Percentiles rank a stretch among this genome's conserved stretches.
Evolutionary conservation across 2,797 vertebrate genomes (phyloP).

Genomic region (Pyrocephalus nanus): DNA sequence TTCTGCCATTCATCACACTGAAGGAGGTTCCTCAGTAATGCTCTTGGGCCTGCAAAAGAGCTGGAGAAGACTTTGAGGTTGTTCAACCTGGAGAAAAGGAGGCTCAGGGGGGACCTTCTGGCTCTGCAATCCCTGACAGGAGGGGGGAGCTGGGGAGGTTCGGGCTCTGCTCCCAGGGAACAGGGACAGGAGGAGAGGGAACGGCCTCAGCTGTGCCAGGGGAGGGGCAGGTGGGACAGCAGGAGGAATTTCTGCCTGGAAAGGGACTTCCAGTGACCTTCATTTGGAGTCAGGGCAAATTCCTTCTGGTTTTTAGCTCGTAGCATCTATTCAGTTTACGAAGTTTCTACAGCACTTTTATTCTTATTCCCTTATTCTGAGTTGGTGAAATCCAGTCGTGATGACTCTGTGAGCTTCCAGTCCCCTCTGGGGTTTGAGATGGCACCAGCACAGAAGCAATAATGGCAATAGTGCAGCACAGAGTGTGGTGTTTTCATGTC

Average conservation of each 20-base stretch:
- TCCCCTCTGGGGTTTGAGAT: too few relatives aligned
- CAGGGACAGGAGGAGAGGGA: background rate
- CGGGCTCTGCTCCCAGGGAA: background rate
- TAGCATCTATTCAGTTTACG: background rate
- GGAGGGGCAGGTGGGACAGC: rapidly evolving
- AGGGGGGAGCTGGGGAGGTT: background rate
- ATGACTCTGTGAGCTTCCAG: too few relatives aligned
- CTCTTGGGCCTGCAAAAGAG: background rate
- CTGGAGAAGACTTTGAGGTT: background rate
- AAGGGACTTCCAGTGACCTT: background rate
- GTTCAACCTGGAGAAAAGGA: background rate
- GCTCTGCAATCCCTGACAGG: background rate
- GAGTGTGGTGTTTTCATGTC: rapidly evolving
- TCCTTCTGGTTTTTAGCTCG: background rate
- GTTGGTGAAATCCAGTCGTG: background rate
- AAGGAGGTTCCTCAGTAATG: background rate
- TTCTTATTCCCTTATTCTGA: too few relatives aligned
- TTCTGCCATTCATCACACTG: conserved; percentile 23
- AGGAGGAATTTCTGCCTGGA: background rate
- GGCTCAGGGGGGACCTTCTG: background rate
- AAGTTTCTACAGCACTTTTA: background rate
- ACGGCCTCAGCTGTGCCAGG: background rate
- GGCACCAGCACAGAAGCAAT: background rate
- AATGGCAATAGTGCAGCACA: too few relatives aligned
- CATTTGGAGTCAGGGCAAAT: background rate